Percentiles rank a stretch among this genome's conserved stretches.
These are phyloP conservation scores for Graphium colonna DNA, from an alignment of 2,888 invertebrate genomes.

Conservation along the genomic window DNA sequence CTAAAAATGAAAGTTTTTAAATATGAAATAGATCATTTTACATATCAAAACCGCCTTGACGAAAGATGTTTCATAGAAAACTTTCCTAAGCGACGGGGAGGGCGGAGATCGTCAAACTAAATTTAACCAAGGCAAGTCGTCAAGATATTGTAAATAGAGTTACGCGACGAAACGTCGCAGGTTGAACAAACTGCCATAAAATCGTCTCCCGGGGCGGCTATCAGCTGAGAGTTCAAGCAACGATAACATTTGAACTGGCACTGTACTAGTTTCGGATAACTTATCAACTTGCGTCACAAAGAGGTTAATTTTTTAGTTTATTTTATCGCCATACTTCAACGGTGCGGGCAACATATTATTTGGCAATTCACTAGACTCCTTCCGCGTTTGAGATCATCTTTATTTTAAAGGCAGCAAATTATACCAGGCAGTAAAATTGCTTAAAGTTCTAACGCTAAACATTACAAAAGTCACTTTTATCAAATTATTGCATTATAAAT, in stretches of 20 bases:
- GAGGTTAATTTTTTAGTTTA: conserved; percentile 42
- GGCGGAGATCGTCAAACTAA: conserved; percentile 50
- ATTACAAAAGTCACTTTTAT: no score
- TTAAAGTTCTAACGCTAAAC: no score
- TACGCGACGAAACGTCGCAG: conserved; percentile 51
- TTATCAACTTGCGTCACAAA: conserved; percentile 72
- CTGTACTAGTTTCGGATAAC: conserved; percentile 68
- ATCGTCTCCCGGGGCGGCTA: conserved; percentile 48
- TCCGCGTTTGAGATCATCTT: no score
- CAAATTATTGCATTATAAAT: no score
- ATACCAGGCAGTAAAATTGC: no score
- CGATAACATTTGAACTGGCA: conserved; percentile 61
- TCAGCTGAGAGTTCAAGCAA: conserved; percentile 49
- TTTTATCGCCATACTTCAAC: no score
- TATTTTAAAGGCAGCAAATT: no score
- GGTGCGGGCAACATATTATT: no score
- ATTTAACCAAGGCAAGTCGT: conserved; percentile 48
- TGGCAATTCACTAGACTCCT: no score
- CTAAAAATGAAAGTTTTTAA: no score
- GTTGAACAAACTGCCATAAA: conserved; percentile 71
- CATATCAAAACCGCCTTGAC: background rate
- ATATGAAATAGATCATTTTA: no score
- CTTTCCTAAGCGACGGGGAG: conserved; percentile 39
- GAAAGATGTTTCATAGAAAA: conserved; percentile 44
- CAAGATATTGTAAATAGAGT: conserved; percentile 58